Conservation (phyloP, 2,888 invertebrate genomes). For the Andrena haemorrhoa region DNA sequence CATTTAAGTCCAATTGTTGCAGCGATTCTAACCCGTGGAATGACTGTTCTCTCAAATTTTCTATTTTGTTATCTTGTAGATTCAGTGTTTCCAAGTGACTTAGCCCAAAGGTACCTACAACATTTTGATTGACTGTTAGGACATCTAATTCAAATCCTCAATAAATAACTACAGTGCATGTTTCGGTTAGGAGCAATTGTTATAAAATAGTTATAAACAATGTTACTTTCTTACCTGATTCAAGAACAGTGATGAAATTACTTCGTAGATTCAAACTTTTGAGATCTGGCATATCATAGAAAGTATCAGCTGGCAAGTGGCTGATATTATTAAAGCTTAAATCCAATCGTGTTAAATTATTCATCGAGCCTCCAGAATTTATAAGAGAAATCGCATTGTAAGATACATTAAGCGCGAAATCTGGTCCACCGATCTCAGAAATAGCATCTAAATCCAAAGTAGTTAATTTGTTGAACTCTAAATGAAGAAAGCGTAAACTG, state of each 20-base stretch:
- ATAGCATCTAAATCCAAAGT: conserved; percentile 85
- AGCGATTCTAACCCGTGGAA: conserved; percentile 91
- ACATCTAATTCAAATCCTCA: not conserved
- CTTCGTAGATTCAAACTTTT: conserved; percentile 92
- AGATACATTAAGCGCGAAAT: conserved; percentile 91
- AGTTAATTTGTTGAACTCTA: conserved; percentile 92
- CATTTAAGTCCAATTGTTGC: conserved; percentile 92
- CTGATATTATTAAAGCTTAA: conserved; percentile 93
- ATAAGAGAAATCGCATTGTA: conserved; percentile 91
- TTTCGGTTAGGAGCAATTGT: no score
- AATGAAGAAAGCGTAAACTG: conserved; percentile 91
- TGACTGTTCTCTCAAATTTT: conserved; percentile 90
- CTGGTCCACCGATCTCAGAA: conserved; percentile 84
- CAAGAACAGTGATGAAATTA: conserved; percentile 92
- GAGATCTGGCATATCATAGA: conserved; percentile 90
- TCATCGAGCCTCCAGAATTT: conserved; percentile 85
- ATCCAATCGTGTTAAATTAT: conserved; percentile 93
- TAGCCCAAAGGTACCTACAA: conserved; percentile 89
- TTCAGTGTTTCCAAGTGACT: conserved; percentile 89
- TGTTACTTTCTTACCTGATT: conserved; percentile 86
- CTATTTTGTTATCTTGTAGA: conserved; percentile 91
- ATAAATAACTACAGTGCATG: no score
- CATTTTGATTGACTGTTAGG: not conserved
- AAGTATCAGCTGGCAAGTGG: conserved; percentile 88
- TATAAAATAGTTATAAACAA: not conserved